Percentiles rank a stretch among this genome's conserved stretches.
Conservation (phyloP, 1,140 invertebrate genomes). For the Drosophila ercepeae region DNA sequence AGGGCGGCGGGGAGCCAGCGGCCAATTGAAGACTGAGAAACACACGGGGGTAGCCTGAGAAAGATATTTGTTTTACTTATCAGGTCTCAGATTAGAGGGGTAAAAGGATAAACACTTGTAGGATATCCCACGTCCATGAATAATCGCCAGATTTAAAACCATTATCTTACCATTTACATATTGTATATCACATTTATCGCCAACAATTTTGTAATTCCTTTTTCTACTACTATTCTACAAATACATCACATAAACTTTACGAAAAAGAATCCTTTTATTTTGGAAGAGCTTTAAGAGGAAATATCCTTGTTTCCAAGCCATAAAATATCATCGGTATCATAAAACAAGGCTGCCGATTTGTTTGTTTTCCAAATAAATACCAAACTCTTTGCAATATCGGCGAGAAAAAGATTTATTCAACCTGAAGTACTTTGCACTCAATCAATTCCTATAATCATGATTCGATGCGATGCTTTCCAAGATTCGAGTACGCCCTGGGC, state of each 20-base stretch:
- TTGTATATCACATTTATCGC: conserved; percentile 16
- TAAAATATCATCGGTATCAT: no score
- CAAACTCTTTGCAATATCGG: not conserved
- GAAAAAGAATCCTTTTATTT: no score
- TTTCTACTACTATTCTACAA: conserved; percentile 43
- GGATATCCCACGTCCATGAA: conserved; percentile 23
- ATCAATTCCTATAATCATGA: conserved; percentile 35
- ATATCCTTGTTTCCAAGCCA: conserved; percentile 10
- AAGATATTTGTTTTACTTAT: not conserved
- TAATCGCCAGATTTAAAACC: conserved; percentile 64
- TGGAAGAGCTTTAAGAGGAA: not conserved
- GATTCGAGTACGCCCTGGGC: conserved; percentile 9
- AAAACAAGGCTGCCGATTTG: not conserved
- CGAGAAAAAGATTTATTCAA: conserved; percentile 18
- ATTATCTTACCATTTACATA: conserved; percentile 19
- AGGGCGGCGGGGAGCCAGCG: conserved; percentile 67
- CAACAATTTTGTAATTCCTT: conserved; percentile 57
- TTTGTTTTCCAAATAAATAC: not conserved
- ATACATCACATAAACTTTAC: conserved; percentile 24
- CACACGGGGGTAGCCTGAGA: not conserved
- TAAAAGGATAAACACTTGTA: no score
- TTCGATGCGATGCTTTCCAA: conserved; percentile 25
- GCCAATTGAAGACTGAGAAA: conserved; percentile 73
- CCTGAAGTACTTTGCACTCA: conserved; percentile 31
- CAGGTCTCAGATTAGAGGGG: not conserved